Base-by-base conservation (phyloP, 1,140 invertebrate species). In the Aricia agestis region DNA sequence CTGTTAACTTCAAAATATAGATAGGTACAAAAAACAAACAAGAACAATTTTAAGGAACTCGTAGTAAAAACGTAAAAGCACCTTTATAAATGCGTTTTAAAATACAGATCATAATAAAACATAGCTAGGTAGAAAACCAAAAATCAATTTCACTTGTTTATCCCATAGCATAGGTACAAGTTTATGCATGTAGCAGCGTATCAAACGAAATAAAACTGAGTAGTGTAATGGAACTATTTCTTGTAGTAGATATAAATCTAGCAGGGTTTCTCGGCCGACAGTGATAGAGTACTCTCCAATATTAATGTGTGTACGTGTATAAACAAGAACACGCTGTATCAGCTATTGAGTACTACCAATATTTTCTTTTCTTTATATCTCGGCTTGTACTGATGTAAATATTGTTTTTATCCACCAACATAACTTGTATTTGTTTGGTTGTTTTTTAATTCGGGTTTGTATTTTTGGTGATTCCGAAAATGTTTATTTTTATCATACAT, bases 231-330 rank as follows among this genome's bases (percentile, higher is more conserved):
- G 66, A 70, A 72, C 67, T 68, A 71, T 75, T 68, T 71, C 71
- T 70, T 17, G 67, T 70, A 72, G 68, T 68, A 71, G 74, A 75
- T 75, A 71, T 75, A 69, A 75, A 75, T 72, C 71, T 70, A 69
- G 59, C 59, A 65, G 68, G 31, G 71, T 69, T 72, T 66, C 69
- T 58, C 66, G 59, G 70, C 70, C 63, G 71, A 75, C 74, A 72
- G 70, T 75, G 74, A 72, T 69, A 68, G 66, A 75, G 74, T 73
- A 69, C 71, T 76, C 63, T 69, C 70, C 67, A 69, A 31, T 72
- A 69, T 67, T 69, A 76, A 69, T 71, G 52, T 73, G 74, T 75
- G 71, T 70, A 71, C 70, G 72, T 72, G 72, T 72, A 72, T 75
- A 71, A 72, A 75, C 69, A 71, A 11, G 45, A 52, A 52, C 45